Evolutionary conservation across 1,140 invertebrate species (phyloP).

Genomic region (Camponotus floridanus): DNA sequence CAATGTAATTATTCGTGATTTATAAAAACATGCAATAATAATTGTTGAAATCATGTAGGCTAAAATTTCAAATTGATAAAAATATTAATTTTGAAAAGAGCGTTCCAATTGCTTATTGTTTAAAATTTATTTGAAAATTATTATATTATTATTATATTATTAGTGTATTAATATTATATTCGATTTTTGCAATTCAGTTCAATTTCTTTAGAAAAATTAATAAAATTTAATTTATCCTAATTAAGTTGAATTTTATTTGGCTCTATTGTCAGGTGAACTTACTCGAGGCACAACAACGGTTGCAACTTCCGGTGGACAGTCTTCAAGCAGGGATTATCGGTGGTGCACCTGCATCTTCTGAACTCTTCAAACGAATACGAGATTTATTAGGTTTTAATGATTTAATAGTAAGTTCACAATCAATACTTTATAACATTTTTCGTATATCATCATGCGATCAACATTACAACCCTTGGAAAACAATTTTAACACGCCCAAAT

Average conservation of each 20-base stretch:
- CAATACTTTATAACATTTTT: not conserved
- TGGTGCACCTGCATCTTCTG: conserved; percentile 92
- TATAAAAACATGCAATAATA: not conserved
- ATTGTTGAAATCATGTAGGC: not conserved
- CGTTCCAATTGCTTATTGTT: not conserved
- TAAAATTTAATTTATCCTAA: conserved; percentile 13
- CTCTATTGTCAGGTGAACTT: conserved; percentile 76
- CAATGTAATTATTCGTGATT: not conserved
- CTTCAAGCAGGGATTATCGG: conserved; percentile 90
- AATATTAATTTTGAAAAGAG: not conserved
- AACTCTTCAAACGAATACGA: conserved; percentile 89
- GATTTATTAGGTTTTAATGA: conserved; percentile 84
- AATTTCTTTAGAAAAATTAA: not conserved
- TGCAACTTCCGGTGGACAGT: conserved; percentile 85
- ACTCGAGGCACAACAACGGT: conserved; percentile 83
- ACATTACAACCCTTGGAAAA: not conserved
- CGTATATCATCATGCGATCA: not conserved
- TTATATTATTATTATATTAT: no score
- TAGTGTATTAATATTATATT: no score
- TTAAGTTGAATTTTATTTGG: not conserved
- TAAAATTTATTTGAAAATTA: not conserved
- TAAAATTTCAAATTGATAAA: not conserved
- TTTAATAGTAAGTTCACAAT: conserved; percentile 84
- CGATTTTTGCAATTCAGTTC: no score
- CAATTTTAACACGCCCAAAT: not conserved